Evolutionary conservation across 1,140 invertebrate genomes (phyloP), one percentile per base, ranked within the genome.

Genomic region (Eubasilissa regina): DNA sequence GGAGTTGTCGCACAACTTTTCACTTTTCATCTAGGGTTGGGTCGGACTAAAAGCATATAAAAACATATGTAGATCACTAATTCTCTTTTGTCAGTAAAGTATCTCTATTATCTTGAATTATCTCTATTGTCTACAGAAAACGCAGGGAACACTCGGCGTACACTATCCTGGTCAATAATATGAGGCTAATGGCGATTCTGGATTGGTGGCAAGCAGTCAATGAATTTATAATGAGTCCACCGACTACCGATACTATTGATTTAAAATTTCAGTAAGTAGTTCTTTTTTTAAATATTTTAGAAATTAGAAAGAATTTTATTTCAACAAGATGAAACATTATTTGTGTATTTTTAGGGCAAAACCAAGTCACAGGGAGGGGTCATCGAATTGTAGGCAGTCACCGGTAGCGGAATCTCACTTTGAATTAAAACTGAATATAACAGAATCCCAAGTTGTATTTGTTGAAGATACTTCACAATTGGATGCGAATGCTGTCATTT

Each of bases 401-500:
- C 56, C 66, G 0, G 21, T 68, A 51, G 78, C 66, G 8, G 77
- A 81, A 51, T 43, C 90, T 1, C 92, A 93, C 7, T 93, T 96
- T 85, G 96, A 98, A 87, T 87, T 99, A 15, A 97, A 98, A 87
- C 89, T 99, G 4, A 99, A 99, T 88, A 94, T 99, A 4, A 97
- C 96, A 0, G 96, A 99, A 86, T 99, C 97, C 1, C 97, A 99
- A 89, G 89, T 99, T 25, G 97, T 99, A 21, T 89, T 99, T 6
- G 95, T 99, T 0, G 98, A 99, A 87, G 94, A 99, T 85, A 94
- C 95, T 4, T 94, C 95, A 3, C 89, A 94, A 0, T 92, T 92
- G 88, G 97, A 99, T 86, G 95, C 97, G 0, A 97, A 97, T 88
- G 96, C 97, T 35, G 96, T 99, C 4, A 99, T 99, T 85, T 89